Evolutionary conservation across 2,888 invertebrate genomes (phyloP).

Genomic region (Anarsia innoxiella): DNA sequence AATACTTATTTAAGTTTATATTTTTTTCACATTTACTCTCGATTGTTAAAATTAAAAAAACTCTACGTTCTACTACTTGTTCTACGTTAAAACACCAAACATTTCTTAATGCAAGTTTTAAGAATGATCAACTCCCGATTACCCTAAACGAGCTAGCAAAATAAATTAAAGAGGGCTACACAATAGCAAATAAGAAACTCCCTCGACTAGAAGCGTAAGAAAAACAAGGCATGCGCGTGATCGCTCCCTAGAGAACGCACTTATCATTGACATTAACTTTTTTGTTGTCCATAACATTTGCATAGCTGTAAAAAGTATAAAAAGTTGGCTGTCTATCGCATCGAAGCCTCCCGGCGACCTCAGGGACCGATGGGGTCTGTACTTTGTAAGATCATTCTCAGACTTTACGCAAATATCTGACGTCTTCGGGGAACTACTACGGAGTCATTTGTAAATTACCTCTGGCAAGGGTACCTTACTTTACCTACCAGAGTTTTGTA

Average conservation of each 20-base stretch:
- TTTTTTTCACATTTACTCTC: too few relatives aligned
- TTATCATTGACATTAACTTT: conserved; percentile 74
- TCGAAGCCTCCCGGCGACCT: conserved; percentile 48
- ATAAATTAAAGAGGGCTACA: conserved; percentile 52
- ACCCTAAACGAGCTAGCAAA: conserved; percentile 20
- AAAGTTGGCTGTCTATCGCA: conserved; percentile 16
- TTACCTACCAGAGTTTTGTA: too few relatives aligned
- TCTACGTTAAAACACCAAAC: too few relatives aligned
- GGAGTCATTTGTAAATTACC: conserved; percentile 54
- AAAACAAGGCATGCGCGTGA: conserved; percentile 41
- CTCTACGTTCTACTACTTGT: too few relatives aligned
- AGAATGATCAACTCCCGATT: too few relatives aligned
- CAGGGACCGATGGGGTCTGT: conserved; percentile 51
- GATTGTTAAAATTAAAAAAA: too few relatives aligned
- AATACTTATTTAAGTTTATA: too few relatives aligned
- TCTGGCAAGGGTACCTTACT: too few relatives aligned
- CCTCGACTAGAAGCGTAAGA: conserved; percentile 32
- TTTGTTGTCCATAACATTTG: conserved; percentile 76
- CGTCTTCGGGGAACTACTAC: conserved; percentile 52
- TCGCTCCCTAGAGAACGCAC: conserved; percentile 60
- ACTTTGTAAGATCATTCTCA: conserved; percentile 74
- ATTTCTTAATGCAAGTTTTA: too few relatives aligned
- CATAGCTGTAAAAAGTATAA: conserved; percentile 37
- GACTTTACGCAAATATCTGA: conserved; percentile 46
- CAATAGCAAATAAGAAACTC: conserved; percentile 41